Percentiles rank a stretch among this genome's conserved stretches.
phyloP scores from a whole-genome alignment of 2,113 vertebrate species.

The Nyctibius bracteatus region DNA sequence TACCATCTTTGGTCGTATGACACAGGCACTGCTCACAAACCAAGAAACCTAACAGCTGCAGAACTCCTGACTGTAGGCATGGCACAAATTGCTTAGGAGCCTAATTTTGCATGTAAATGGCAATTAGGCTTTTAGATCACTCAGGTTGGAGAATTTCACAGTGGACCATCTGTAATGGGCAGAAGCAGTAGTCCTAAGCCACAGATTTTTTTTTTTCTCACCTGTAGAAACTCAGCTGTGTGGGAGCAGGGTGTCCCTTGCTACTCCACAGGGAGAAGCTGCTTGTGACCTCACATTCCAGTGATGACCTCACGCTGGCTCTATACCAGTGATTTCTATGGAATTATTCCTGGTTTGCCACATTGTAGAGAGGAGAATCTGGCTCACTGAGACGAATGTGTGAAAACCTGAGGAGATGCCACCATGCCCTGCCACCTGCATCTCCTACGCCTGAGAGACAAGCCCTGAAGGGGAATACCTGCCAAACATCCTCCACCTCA shows the following conservation, averaged over 20 bases:
- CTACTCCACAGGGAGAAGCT: neutral
- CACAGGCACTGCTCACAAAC: neutral
- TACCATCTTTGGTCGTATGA: neutral
- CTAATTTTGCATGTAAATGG: neutral
- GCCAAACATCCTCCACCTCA: neutral
- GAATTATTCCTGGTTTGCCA: neutral
- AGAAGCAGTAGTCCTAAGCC: neutral
- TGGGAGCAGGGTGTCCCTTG: neutral
- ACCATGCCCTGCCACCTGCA: neutral
- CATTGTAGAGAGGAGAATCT: neutral
- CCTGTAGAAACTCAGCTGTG: neutral
- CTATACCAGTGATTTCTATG: neutral
- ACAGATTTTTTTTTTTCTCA: neutral
- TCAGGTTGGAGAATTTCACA: neutral
- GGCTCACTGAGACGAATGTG: neutral
- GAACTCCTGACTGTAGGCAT: neutral
- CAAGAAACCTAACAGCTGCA: neutral
- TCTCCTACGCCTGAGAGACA: neutral
- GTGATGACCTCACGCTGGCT: neutral
- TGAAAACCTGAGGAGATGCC: neutral
- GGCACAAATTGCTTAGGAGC: neutral
- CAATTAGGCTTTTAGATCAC: neutral
- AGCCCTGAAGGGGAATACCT: neutral
- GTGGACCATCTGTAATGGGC: neutral
- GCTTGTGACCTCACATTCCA: neutral